Evolutionary conservation across 2,113 vertebrate species (phyloP).

Genomic region (Daubentonia madagascariensis): DNA sequence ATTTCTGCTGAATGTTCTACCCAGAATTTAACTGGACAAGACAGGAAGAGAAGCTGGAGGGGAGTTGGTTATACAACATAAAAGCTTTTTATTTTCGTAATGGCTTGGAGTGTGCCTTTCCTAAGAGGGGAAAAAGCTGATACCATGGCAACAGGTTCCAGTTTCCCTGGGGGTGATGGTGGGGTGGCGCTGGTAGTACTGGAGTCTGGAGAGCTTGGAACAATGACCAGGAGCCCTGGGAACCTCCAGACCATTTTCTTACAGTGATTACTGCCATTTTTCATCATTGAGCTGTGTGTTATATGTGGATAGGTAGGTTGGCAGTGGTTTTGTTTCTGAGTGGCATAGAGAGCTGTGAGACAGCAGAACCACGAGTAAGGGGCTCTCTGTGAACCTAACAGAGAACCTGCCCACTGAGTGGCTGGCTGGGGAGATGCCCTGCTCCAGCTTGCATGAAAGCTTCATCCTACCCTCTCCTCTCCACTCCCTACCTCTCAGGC

Average conservation of each 20-base stretch:
- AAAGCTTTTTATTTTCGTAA: slow-evolving; percentile 65
- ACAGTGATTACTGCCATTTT: neutral
- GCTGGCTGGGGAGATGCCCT: neutral
- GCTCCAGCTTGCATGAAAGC: neutral
- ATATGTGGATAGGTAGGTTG: neutral
- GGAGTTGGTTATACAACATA: slow-evolving; percentile 17
- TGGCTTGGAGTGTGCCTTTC: slow-evolving; percentile 16
- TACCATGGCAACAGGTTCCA: slow-evolving; percentile 61
- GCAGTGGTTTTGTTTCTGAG: neutral
- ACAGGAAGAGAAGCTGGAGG: slow-evolving; percentile 5
- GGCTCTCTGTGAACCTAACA: neutral
- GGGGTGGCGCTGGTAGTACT: neutral
- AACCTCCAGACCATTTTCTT: neutral
- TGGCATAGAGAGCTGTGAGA: neutral
- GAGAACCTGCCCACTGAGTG: neutral
- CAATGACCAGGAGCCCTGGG: neutral
- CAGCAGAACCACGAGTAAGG: neutral
- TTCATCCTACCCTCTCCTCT: neutral
- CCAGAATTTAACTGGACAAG: slow-evolving; percentile 46
- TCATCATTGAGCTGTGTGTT: neutral
- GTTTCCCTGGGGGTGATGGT: neutral
- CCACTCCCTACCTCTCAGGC: neutral
- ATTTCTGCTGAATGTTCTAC: slow-evolving; percentile 25
- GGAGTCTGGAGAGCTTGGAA: neutral
- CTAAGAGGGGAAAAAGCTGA: neutral